Evolutionary conservation across 2,797 vertebrate genomes (phyloP).

Genomic region (Gallinago stenura): DNA sequence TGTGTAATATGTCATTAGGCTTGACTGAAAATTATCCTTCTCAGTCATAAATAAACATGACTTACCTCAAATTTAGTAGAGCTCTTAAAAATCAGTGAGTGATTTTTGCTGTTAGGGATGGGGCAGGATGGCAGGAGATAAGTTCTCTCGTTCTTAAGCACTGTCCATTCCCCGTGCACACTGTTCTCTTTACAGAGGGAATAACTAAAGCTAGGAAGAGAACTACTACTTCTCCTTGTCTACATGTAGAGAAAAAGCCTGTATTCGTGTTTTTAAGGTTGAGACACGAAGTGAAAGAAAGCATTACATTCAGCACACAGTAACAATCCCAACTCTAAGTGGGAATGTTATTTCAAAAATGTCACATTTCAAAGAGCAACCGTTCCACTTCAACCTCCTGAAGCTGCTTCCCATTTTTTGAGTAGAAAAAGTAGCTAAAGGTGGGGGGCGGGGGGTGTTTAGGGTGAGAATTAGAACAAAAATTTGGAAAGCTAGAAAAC

Average conservation of each 20-base stretch:
- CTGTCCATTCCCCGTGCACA: rapidly evolving
- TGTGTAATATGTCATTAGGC: not conserved
- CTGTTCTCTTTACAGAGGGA: not conserved
- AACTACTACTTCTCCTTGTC: not conserved
- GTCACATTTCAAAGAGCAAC: not conserved
- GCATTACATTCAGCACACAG: not conserved
- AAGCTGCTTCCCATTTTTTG: not conserved
- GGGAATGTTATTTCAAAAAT: not conserved
- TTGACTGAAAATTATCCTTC: not conserved
- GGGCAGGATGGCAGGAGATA: not conserved
- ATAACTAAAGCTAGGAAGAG: not conserved
- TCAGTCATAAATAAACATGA: not conserved
- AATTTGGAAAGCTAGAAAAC: not conserved
- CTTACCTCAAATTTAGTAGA: not conserved
- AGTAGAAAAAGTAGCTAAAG: not conserved
- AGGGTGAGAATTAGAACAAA: not conserved
- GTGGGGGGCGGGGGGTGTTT: not conserved
- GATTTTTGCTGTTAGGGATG: not conserved
- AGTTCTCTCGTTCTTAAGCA: not conserved
- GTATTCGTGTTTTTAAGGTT: not conserved
- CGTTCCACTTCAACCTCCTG: not conserved
- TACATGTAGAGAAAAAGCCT: not conserved
- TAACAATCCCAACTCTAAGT: not conserved
- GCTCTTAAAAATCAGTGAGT: not conserved
- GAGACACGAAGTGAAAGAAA: not conserved